Evolutionary conservation across 2,113 vertebrate species (phyloP).

Genomic region (Sarotherodon lohbergeri): DNA sequence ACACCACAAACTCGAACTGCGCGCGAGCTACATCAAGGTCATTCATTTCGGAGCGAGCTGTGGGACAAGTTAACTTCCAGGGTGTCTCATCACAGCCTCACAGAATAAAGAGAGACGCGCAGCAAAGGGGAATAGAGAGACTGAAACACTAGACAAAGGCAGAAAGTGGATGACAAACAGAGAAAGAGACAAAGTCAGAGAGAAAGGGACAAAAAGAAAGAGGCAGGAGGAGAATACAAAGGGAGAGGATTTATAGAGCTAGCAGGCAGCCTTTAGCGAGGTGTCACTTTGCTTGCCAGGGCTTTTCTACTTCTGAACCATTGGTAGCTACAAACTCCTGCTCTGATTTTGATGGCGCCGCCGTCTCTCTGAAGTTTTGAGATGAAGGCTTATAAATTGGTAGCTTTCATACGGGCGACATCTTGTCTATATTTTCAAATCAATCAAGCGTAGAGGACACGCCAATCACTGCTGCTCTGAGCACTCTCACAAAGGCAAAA

Average conservation of each 20-base stretch:
- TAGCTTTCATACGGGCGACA: constrained; percentile 70
- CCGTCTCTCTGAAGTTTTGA: constrained; percentile 55
- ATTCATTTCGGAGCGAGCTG: constrained; percentile 18
- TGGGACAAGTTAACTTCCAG: constrained; percentile 43
- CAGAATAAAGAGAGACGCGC: constrained; percentile 4
- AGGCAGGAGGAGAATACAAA: constrained; percentile 7
- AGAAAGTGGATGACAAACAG: constrained; percentile 16
- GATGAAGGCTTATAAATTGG: constrained; percentile 73
- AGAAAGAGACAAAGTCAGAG: constrained; percentile 23
- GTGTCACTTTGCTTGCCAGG: constrained; percentile 49
- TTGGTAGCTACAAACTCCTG: constrained; percentile 45
- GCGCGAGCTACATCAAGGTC: constrained; percentile 51
- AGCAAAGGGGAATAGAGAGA: constrained; percentile 1
- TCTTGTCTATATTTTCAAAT: constrained; percentile 75
- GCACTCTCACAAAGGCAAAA: constrained; percentile 24
- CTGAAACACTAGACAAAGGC: constrained; percentile 2
- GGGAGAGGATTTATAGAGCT: constrained; percentile 17
- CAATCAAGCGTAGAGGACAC: constrained; percentile 75
- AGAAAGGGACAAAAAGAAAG: constrained; percentile 1
- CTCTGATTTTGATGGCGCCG: constrained; percentile 54
- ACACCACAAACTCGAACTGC: not conserved
- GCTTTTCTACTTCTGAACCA: constrained; percentile 51
- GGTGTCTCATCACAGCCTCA: constrained; percentile 7
- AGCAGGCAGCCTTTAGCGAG: constrained; percentile 42
- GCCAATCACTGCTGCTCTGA: constrained; percentile 42